phyloP scores from a whole-genome alignment of 2,888 invertebrate species.

The Caenorhabditis sinica region DNA sequence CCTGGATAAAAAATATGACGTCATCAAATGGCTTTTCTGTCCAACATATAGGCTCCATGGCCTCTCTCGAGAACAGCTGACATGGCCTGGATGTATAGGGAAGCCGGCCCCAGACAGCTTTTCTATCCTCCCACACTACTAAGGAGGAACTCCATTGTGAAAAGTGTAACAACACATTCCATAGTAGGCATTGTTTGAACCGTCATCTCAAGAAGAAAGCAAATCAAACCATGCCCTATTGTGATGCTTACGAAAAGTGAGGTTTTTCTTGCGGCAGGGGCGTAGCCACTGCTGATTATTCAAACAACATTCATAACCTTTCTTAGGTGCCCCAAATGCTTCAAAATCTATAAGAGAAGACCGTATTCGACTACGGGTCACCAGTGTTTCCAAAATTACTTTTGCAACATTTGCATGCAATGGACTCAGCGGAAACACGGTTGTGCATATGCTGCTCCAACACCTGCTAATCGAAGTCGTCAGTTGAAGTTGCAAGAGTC shows the following conservation, averaged over 20 bases:
- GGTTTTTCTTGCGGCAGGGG: background rate
- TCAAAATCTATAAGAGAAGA: background rate
- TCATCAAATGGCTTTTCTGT: no score
- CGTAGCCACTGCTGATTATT: no score
- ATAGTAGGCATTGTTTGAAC: background rate
- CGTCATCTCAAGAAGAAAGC: background rate
- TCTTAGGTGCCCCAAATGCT: background rate
- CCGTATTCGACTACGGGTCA: background rate
- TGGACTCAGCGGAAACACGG: background rate
- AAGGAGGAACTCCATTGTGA: background rate
- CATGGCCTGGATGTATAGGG: no score
- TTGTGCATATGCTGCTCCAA: background rate
- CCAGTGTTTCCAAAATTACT: background rate
- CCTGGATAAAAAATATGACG: no score
- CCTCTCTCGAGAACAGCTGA: no score
- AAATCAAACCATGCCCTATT: background rate
- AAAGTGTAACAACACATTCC: background rate
- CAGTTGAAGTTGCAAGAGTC: background rate
- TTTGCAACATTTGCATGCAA: background rate
- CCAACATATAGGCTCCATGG: no score
- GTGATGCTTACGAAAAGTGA: slow-evolving; percentile 10
- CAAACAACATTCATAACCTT: no score
- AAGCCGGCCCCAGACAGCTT: no score
- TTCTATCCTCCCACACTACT: no score
- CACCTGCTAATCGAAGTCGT: background rate